These are phyloP conservation scores for Phodopus roborovskii DNA, from an alignment of 2,113 vertebrate species.

Conservation along the genomic window DNA sequence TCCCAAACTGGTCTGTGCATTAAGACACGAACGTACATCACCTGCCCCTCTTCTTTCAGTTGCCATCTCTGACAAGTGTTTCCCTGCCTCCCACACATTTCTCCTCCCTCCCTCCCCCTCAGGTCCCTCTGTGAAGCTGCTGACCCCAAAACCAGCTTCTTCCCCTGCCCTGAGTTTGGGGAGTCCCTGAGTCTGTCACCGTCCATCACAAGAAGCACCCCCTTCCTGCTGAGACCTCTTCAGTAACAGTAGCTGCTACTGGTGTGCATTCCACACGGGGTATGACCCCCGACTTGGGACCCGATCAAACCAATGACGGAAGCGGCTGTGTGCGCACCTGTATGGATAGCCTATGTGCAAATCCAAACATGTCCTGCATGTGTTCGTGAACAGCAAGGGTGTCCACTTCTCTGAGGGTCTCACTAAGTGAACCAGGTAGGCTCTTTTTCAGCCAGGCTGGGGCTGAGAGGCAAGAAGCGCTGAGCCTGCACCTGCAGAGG, in stretches of 20 bases:
- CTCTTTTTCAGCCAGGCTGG: no score
- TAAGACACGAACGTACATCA: no score
- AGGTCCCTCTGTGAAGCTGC: background rate
- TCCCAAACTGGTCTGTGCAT: background rate
- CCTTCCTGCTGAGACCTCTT: background rate
- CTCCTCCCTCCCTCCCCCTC: background rate
- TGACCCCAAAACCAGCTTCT: background rate
- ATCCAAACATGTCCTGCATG: background rate
- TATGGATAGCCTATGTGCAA: background rate
- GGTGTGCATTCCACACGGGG: background rate
- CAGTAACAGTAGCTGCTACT: background rate
- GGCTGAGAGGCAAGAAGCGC: fast-evolving
- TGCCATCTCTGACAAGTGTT: background rate
- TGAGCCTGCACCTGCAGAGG: conserved; percentile 46
- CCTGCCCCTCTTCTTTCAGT: no score
- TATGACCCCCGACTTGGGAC: fast-evolving
- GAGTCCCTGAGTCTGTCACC: background rate
- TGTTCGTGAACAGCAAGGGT: background rate
- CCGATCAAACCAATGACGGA: background rate
- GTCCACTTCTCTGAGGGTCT: background rate
- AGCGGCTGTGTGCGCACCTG: fast-evolving
- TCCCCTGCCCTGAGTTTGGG: background rate
- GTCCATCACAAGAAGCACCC: background rate
- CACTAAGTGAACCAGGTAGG: background rate
- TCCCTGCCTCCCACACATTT: background rate